These are phyloP conservation scores for Enteromius afrohamiltoni DNA, from an alignment of 2,797 vertebrate species.

Conservation along the genomic window DNA sequence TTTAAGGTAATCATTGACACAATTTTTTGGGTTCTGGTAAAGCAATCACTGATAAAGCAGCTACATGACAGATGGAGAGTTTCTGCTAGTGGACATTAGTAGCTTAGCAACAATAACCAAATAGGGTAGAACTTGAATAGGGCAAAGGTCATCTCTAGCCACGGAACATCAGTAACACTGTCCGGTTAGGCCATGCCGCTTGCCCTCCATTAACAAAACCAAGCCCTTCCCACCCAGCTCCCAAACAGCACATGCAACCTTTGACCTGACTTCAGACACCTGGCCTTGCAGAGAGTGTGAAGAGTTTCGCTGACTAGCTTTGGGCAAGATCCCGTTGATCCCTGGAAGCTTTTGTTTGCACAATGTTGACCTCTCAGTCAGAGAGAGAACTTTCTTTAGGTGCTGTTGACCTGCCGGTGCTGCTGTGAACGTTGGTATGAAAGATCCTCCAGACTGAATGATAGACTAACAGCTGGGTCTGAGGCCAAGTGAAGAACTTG, in stretches of 20 bases:
- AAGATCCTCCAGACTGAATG: slow-evolving; percentile 33
- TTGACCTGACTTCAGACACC: slow-evolving; percentile 54
- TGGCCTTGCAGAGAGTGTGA: slow-evolving; percentile 45
- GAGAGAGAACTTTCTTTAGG: slow-evolving; percentile 71
- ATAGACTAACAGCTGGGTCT: slow-evolving; percentile 11
- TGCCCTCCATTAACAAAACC: slow-evolving; percentile 40
- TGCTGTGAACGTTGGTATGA: slow-evolving; percentile 29
- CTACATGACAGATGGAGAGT: slow-evolving; percentile 24
- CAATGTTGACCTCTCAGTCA: slow-evolving; percentile 72
- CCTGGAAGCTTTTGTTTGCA: slow-evolving; percentile 65
- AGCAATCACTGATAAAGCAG: slow-evolving; percentile 17
- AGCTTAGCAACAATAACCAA: slow-evolving; percentile 42
- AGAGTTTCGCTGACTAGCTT: slow-evolving; percentile 58
- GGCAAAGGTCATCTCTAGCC: slow-evolving; percentile 30
- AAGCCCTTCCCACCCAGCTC: slow-evolving; percentile 25
- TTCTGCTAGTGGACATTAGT: slow-evolving; percentile 13
- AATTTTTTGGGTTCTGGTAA: slow-evolving; percentile 14
- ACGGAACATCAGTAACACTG: slow-evolving; percentile 53
- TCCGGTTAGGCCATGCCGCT: slow-evolving; percentile 53
- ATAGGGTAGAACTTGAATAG: slow-evolving; percentile 27
- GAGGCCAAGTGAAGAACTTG: slow-evolving; percentile 46
- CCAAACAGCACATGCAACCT: slow-evolving; percentile 45
- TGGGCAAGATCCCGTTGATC: slow-evolving; percentile 70
- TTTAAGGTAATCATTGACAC: slow-evolving; percentile 12
- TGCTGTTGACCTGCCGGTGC: slow-evolving; percentile 69